These are phyloP conservation scores for Meloidogyne chitwoodi DNA, from an alignment of 1,140 invertebrate genomes.

Conservation along the genomic window DNA sequence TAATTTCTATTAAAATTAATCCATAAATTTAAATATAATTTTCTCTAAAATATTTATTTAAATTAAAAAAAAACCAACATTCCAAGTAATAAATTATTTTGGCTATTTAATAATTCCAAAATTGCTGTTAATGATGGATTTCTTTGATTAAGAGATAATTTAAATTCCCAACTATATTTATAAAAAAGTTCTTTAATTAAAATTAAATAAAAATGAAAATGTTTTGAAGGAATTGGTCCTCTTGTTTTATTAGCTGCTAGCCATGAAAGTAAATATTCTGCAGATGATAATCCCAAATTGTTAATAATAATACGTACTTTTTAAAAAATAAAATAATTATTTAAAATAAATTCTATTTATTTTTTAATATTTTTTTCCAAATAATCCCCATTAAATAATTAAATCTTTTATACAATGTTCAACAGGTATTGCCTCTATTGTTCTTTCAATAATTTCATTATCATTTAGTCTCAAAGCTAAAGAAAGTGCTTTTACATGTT, in stretches of 20 bases:
- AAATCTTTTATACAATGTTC: slow-evolving; percentile 29
- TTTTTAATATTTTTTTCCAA: no score
- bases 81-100: slow-evolving; percentile 20
- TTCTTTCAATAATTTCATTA: slow-evolving; percentile 18
- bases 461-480: slow-evolving; percentile 37
- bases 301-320: slow-evolving; percentile 13
- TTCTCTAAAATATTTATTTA: background rate
- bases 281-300: slow-evolving; percentile 18
- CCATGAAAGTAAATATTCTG: slow-evolving; percentile 29
- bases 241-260: slow-evolving; percentile 2
- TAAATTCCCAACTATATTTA: slow-evolving; percentile 27
- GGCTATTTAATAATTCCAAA: slow-evolving; percentile 27
- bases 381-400: no score
- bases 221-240: slow-evolving; percentile 5
- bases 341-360: no score
- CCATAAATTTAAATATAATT: no score
- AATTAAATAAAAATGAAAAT: slow-evolving; percentile 31
- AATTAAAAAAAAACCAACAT: slow-evolving; percentile 7
- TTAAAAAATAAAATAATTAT: slow-evolving; percentile 14
- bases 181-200: slow-evolving; percentile 28
- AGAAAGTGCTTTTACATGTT: slow-evolving; percentile 38
- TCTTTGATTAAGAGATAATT: slow-evolving; percentile 8
- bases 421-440: slow-evolving; percentile 32
- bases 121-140: slow-evolving; percentile 22
- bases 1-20: no score